A percentile compares a stretch with the other conserved stretches of the same genome.
These are phyloP conservation scores for Callipepla californica DNA, from an alignment of 2,113 vertebrate genomes.

Conservation along the genomic window DNA sequence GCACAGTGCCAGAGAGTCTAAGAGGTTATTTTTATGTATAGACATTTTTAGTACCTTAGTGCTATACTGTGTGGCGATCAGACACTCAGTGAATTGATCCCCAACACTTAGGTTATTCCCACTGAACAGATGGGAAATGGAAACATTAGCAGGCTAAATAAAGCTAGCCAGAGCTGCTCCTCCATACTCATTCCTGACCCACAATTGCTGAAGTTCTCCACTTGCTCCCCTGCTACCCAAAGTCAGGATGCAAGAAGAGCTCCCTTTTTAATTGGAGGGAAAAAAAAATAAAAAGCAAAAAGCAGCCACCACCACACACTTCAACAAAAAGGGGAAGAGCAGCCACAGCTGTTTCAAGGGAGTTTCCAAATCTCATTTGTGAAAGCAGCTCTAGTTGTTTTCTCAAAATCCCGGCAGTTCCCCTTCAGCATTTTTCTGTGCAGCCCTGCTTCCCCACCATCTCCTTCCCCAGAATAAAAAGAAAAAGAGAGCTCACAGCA, in stretches of 20 bases:
- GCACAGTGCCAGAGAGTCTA: slow-evolving; percentile 57
- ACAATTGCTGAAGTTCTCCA: neutral
- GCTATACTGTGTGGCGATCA: slow-evolving; percentile 32
- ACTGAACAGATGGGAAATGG: slow-evolving; percentile 53
- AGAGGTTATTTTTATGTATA: slow-evolving; percentile 73
- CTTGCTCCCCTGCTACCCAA: neutral
- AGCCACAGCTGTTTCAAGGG: neutral
- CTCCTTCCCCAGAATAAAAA: neutral
- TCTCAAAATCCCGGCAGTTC: neutral
- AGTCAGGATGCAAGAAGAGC: neutral
- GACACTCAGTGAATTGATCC: slow-evolving; percentile 50
- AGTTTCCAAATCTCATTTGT: neutral
- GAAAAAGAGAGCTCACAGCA: neutral
- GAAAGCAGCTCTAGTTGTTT: neutral
- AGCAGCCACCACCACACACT: neutral
- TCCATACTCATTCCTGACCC: slow-evolving; percentile 20
- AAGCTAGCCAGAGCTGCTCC: slow-evolving; percentile 7
- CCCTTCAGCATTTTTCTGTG: neutral
- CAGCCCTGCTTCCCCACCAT: neutral
- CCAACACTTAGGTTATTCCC: slow-evolving; percentile 44
- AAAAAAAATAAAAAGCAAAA: neutral
- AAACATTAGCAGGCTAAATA: slow-evolving; percentile 49
- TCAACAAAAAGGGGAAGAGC: slow-evolving; percentile 26
- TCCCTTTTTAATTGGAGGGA: neutral
- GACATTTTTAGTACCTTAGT: slow-evolving; percentile 71